Evolutionary conservation across 2,113 vertebrate species (phyloP).

Genomic region (Chascanopsetta lugubris): DNA sequence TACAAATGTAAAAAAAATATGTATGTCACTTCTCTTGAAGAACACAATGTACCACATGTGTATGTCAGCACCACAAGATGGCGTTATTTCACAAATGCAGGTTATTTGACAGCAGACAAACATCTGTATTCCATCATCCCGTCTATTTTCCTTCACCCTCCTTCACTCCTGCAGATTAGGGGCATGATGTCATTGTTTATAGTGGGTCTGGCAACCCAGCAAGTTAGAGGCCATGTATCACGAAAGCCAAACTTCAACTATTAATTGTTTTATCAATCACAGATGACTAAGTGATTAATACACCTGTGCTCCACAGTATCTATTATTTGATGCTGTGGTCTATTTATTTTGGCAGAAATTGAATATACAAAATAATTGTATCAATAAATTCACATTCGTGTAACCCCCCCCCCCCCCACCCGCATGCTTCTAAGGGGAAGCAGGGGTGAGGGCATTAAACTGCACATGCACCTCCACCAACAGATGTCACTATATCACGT

Average conservation of each 20-base stretch:
- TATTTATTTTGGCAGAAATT: no score
- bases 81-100: conserved; percentile 56
- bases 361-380: no score
- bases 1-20: conserved; percentile 13
- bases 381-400: no score
- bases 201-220: conserved; percentile 10
- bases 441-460: no score
- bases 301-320: background rate
- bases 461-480: no score
- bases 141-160: background rate
- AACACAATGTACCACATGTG: conserved; percentile 46
- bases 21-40: conserved; percentile 20
- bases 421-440: no score
- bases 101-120: conserved; percentile 26
- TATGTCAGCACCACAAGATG: conserved; percentile 66
- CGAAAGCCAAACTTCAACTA: conserved; percentile 7
- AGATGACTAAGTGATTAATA: conserved; percentile 6
- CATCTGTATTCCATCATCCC: conserved; percentile 41
- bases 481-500: no score
- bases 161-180: conserved; percentile 7
- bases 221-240: conserved; percentile 4
- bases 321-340: background rate
- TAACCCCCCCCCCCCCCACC: no score
- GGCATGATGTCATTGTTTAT: conserved; percentile 26
- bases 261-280: conserved; percentile 4